Base-by-base conservation (phyloP, 1,140 invertebrate species). In the Brachionus manjavacas region DNA sequence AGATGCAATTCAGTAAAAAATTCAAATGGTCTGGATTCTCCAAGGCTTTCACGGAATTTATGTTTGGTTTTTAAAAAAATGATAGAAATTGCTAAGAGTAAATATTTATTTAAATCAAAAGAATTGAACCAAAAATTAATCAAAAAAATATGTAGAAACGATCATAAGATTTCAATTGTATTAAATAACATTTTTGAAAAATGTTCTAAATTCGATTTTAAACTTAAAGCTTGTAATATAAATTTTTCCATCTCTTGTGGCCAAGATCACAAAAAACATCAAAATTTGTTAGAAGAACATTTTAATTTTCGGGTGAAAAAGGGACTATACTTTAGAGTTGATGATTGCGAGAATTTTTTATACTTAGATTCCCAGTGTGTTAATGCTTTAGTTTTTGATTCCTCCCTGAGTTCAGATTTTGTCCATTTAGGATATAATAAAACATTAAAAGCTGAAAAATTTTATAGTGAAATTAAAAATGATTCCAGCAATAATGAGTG, bases 371-470 rank as follows among this genome's bases (percentile, higher is more conserved):
- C n/a, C 12, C 14, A 72, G 16, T 8, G 16, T 20, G 14, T 72
- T 4, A 39, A 72, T 20, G 39, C 35, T 39, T 39, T 72, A 72
- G 35, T 72, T 20, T 72, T 72, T 41, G 68, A 72, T 16, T 35
- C 31, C 6, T 43, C 16, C 8, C 3, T 72, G 16, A 39, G 31
- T 16, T 16, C 35, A 20, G 16, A 39, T 41, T 72, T 41, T 72
- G 68, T 41, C n/a, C 68, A 72, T 20, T 41, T 72, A 16, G 68
- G 68, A 12, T 72, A 35, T 41, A 72, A 72, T 72, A 72, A 72
- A 41, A 8, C 4, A 20, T 9, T 72, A 41, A 72, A 72, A 11
- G 16, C 41, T 9, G 68, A 72, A 16, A 43, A 41, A 39, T 72
- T 72, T 11, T 41, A 20, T 8, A 39, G 3, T 39, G 16, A 41